Base-by-base conservation (phyloP, 1,140 invertebrate genomes). In the Zaprionus davidi region DNA sequence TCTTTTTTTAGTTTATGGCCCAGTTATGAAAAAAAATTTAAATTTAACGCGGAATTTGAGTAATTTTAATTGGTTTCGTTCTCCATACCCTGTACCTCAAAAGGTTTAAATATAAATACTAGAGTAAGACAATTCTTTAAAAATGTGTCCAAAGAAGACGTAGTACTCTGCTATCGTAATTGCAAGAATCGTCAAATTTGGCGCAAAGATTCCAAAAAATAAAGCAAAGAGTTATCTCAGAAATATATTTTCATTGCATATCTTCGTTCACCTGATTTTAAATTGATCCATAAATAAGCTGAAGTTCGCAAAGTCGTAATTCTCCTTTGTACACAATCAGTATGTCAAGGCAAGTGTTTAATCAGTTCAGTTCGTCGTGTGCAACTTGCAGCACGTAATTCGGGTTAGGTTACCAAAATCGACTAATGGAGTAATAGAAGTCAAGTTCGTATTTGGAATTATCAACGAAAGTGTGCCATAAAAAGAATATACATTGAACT, bases 301-400 rank as follows among this genome's bases (percentile, higher is more conserved):
- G 6, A 5, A 11, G 9, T 11, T 34, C 9, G 31, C 31, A 2
- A 38, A 17, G 41, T 17, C 41, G 5, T 24, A 24, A 12, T 5
- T 22, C 46, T 3, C 46, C 46, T 24, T 51, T 17, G 41, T 46
- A 17, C 4, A 51, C 24, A 51, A 12, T 49, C 9, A 51, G 20
- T 6, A 51, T 56, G 22, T n/a, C 12, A 17, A 22, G n/a, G 34
- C 28, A 31, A 66, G 24, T 65, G 15, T 6, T 22, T 20, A 17
- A 46, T 66, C 53, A 34, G 20, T 66, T 20, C 5, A 46, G 11
- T 20, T 55, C 9, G 31, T n/a, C 24, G 24, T 66, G 51, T 3
- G 22, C 1, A 17, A 12, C 20, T 13, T 53, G 28, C 26, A 59
- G 22, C 68, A 71, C 68, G 68, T 63, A 63, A 31, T 34, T 63